Conservation (phyloP, 1,140 invertebrate species). For the Pogonomyrmex californicus region DNA sequence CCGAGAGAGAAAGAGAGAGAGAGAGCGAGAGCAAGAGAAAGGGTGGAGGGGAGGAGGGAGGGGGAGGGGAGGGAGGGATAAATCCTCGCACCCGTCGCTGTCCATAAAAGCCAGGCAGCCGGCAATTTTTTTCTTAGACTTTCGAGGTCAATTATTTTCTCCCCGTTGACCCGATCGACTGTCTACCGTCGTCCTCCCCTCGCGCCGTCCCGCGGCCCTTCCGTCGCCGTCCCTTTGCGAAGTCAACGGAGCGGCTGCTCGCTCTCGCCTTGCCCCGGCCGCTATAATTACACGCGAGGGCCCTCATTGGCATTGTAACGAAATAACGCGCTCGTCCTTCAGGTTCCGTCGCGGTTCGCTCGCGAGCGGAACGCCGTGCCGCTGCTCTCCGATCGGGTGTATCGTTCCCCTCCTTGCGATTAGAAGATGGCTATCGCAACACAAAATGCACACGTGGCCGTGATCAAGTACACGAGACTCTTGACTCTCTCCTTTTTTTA, state of each 20-base stretch:
- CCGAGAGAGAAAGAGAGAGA: neutral
- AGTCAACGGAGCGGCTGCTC: constrained; percentile 58
- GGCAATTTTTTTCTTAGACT: constrained; percentile 64
- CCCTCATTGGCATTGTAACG: constrained; percentile 57
- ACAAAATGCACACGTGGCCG: neutral
- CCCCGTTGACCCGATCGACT: constrained; percentile 64
- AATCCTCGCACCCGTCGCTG: constrained; percentile 17
- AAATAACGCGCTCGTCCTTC: constrained; percentile 60
- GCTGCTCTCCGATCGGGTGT: constrained; percentile 3
- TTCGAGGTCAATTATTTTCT: constrained; percentile 68
- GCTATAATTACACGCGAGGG: constrained; percentile 69
- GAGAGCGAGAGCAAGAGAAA: neutral
- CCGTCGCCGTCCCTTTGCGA: constrained; percentile 52
- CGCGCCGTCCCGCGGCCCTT: constrained; percentile 40
- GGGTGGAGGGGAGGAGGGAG: neutral
- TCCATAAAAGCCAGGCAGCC: constrained; percentile 39
- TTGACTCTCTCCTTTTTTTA: neutral
- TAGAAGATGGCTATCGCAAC: neutral
- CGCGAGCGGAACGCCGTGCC: neutral
- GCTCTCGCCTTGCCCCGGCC: constrained; percentile 31
- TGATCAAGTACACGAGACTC: neutral
- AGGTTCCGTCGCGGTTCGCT: constrained; percentile 6
- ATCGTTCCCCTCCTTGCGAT: constrained; percentile 4
- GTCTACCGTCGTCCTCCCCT: constrained; percentile 43
- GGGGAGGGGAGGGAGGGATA: neutral